Percentiles rank a stretch among this genome's conserved stretches.
Conservation (phyloP, 2,797 vertebrate species). For the Bradypodion pumilum region DNA sequence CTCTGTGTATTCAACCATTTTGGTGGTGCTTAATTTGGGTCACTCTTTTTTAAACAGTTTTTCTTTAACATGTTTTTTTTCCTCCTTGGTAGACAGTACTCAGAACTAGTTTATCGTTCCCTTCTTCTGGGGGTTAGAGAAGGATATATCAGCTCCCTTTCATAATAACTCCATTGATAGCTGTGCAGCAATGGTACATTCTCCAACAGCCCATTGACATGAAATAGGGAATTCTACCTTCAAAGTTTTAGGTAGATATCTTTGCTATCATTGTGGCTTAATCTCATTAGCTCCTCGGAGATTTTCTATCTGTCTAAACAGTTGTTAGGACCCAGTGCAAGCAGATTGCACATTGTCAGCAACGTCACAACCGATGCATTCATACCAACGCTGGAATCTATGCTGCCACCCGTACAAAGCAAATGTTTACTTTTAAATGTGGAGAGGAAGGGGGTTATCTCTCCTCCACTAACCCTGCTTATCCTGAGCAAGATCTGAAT, state of each 20-base stretch:
- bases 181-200: not conserved
- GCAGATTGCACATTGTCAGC: not conserved
- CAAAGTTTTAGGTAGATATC: constrained; percentile 12
- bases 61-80: too few relatives aligned
- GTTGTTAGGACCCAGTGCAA: constrained; percentile 4
- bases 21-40: too few relatives aligned
- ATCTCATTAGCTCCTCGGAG: not conserved
- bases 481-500: not conserved
- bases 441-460: not conserved
- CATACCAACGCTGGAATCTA: constrained; percentile 9
- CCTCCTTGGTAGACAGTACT: too few relatives aligned
- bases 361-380: constrained; percentile 1
- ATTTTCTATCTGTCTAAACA: not conserved
- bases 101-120: too few relatives aligned
- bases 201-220: not conserved
- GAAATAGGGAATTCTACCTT: not conserved
- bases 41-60: too few relatives aligned
- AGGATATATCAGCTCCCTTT: not conserved
- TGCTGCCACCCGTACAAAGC: not conserved
- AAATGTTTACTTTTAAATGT: constrained; percentile 31
- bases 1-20: too few relatives aligned
- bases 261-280: too few relatives aligned
- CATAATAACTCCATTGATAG: not conserved
- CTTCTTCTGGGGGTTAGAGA: too few relatives aligned
- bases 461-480: not conserved